phyloP scores from a whole-genome alignment of 2,797 vertebrate genomes.

The Ceryle rudis region DNA sequence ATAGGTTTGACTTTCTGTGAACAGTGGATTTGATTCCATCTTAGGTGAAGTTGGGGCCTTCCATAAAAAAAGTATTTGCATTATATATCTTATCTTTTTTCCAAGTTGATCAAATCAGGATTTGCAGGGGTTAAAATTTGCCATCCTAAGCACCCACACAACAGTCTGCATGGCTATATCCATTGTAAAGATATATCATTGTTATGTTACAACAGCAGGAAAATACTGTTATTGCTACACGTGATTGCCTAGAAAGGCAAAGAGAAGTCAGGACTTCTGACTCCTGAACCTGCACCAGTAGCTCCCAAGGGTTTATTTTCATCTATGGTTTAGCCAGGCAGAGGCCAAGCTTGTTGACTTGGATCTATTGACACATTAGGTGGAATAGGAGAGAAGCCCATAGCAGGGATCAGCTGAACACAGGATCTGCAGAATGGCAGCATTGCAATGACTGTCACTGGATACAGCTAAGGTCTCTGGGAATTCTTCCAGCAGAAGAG shows the following conservation, averaged over 20 bases:
- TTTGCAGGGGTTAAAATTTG: not conserved
- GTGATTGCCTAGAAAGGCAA: not conserved
- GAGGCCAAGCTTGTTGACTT: not conserved
- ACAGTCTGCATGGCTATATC: not conserved
- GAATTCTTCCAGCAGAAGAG: not conserved
- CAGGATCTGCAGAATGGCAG: not conserved
- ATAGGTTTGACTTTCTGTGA: not conserved
- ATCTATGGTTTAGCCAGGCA: not conserved
- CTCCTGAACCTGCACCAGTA: not conserved
- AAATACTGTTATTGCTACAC: not conserved
- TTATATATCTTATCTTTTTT: not conserved
- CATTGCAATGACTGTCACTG: not conserved
- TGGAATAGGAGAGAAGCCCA: not conserved
- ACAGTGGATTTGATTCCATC: not conserved
- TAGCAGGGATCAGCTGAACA: not conserved
- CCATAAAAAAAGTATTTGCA: not conserved
- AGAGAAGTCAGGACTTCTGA: not conserved
- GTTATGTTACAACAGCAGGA: not conserved
- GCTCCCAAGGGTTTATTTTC: not conserved
- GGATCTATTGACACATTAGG: not conserved
- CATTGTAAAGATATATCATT: accelerated
- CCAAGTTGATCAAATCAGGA: not conserved
- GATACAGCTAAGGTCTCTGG: not conserved
- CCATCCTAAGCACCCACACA: not conserved
- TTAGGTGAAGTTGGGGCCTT: not conserved